Conservation (phyloP, 2,797 vertebrate genomes). For the Sebastolobus altivelis region DNA sequence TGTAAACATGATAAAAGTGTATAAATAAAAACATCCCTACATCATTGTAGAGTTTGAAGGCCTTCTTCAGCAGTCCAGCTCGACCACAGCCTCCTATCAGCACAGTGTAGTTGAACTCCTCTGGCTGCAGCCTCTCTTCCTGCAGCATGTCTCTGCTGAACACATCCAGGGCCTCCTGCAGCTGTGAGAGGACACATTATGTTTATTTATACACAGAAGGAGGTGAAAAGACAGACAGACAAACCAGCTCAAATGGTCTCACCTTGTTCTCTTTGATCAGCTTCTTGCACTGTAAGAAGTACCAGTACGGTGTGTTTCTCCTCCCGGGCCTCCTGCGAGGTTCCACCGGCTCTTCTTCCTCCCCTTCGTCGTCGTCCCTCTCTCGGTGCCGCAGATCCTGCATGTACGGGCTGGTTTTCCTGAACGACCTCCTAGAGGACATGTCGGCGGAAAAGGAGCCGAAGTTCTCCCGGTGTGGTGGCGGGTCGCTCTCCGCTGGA, state of each 20-base stretch:
- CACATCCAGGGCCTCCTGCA: conserved; percentile 91
- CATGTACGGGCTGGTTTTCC: conserved; percentile 80
- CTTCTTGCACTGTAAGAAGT: conserved; percentile 91
- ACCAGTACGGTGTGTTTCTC: conserved; percentile 93
- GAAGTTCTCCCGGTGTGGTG: conserved; percentile 62
- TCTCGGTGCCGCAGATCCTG: conserved; percentile 72
- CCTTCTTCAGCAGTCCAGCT: conserved; percentile 90
- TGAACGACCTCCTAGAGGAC: conserved; percentile 84
- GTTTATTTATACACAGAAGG: neutral
- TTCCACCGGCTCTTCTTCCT: conserved; percentile 25
- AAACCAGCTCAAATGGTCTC: neutral
- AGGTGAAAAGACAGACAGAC: neutral
- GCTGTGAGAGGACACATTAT: conserved; percentile 69
- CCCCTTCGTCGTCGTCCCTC: neutral
- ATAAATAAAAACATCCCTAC: conserved; percentile 72
- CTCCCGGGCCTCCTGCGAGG: conserved; percentile 38
- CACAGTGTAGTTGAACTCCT: conserved; percentile 93
- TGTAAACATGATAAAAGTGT: neutral
- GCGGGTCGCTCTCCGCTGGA: conserved; percentile 4
- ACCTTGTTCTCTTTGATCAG: conserved; percentile 92
- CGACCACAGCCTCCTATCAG: conserved; percentile 95
- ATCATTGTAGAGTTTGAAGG: conserved; percentile 95
- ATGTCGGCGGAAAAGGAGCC: conserved; percentile 84
- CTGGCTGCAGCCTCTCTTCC: conserved; percentile 87
- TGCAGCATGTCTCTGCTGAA: conserved; percentile 93